Percentiles rank a stretch among this genome's conserved stretches.
Evolutionary conservation across 1,140 invertebrate genomes (phyloP).

Genomic region (Branchinecta lynchi): DNA sequence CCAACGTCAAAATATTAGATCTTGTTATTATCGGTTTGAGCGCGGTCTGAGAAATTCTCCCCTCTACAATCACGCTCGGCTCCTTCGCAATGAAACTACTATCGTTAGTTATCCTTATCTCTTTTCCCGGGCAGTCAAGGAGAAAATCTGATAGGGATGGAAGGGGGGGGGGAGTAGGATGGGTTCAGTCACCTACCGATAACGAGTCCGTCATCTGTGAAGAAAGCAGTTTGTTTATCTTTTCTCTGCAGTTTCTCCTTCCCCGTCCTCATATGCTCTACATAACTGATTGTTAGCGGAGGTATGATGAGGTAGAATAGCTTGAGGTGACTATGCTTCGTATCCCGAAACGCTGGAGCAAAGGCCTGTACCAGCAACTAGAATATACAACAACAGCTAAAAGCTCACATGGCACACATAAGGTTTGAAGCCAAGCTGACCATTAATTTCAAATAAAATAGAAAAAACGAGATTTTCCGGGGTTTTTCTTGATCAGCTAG

Average conservation of each 20-base stretch:
- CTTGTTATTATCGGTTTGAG: no score
- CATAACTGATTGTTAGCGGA: slow-evolving; percentile 81
- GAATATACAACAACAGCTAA: slow-evolving; percentile 24
- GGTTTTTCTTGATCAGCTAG: no score
- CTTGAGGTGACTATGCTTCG: slow-evolving; percentile 73
- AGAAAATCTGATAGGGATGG: slow-evolving; percentile 7
- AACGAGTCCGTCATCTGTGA: slow-evolving; percentile 96
- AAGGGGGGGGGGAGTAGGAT: slow-evolving; percentile 10
- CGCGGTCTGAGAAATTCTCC: no score
- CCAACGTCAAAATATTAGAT: no score
- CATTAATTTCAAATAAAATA: no score
- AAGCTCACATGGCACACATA: no score
- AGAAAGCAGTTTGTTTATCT: slow-evolving; percentile 65
- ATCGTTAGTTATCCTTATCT: no score
- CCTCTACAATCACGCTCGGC: no score
- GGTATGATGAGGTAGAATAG: slow-evolving; percentile 92
- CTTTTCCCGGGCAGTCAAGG: no score
- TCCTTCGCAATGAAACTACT: no score
- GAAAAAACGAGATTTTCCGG: no score
- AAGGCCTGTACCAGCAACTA: slow-evolving; percentile 82
- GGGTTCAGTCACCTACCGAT: slow-evolving; percentile 48
- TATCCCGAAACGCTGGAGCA: slow-evolving; percentile 64
- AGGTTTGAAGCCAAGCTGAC: no score
- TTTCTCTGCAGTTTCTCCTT: slow-evolving; percentile 82
- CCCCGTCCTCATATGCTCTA: slow-evolving; percentile 77